phyloP scores from a whole-genome alignment of 2,113 vertebrate genomes.

The Sitta europaea region DNA sequence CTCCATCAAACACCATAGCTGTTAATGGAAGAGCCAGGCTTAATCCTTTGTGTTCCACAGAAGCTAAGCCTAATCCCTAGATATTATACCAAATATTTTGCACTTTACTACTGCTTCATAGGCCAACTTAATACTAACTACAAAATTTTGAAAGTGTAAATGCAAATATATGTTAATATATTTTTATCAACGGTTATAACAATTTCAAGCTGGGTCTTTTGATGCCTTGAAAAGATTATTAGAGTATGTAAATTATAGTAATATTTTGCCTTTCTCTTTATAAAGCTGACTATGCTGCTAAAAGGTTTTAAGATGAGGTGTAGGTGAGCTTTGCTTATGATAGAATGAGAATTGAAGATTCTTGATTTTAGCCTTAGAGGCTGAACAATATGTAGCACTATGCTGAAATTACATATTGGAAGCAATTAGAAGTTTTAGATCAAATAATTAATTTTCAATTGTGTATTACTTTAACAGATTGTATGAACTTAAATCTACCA shows the following conservation, averaged over 20 bases:
- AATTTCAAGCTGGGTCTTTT: constrained; percentile 47
- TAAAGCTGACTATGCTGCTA: constrained; percentile 71
- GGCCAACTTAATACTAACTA: constrained; percentile 34
- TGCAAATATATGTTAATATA: constrained; percentile 75
- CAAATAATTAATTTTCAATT: constrained; percentile 39
- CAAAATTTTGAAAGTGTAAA: constrained; percentile 65
- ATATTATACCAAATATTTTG: constrained; percentile 20
- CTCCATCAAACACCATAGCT: constrained; percentile 72
- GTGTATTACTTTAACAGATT: constrained; percentile 53
- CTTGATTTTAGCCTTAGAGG: constrained; percentile 47
- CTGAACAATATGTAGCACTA: constrained; percentile 18
- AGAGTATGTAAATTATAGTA: constrained; percentile 74
- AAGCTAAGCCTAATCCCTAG: constrained; percentile 62
- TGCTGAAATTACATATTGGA: constrained; percentile 35
- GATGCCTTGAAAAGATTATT: constrained; percentile 64
- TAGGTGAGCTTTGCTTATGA: constrained; percentile 50
- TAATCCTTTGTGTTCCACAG: constrained; percentile 45
- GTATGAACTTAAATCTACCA: constrained; percentile 56
- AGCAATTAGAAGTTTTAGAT: constrained; percentile 36
- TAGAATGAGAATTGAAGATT: constrained; percentile 19
- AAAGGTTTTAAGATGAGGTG: constrained; percentile 45
- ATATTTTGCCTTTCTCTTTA: constrained; percentile 59
- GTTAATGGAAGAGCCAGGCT: constrained; percentile 72
- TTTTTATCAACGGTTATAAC: constrained; percentile 55
- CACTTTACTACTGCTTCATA: constrained; percentile 53